Percentiles rank a stretch among this genome's conserved stretches.
These are phyloP conservation scores for Rhynchophorus ferrugineus DNA, from an alignment of 1,140 invertebrate genomes.

Conservation along the genomic window DNA sequence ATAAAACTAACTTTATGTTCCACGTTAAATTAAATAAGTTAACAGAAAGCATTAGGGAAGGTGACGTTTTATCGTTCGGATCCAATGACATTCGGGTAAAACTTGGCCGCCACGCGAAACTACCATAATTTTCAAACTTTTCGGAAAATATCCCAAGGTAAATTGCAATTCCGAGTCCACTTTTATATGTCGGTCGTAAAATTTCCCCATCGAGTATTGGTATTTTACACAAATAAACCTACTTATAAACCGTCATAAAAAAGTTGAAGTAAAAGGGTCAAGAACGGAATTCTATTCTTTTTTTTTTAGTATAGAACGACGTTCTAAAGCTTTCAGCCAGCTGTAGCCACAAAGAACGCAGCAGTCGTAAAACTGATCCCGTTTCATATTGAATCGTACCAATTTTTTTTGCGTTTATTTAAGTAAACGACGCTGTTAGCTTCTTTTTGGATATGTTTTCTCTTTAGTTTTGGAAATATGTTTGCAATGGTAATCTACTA, in stretches of 20 bases:
- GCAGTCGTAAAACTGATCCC: neutral
- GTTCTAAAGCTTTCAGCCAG: neutral
- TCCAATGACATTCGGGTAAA: too few species aligned
- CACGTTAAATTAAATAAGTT: too few species aligned
- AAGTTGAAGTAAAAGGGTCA: conserved; percentile 6
- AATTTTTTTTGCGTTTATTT: too few species aligned
- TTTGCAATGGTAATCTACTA: too few species aligned
- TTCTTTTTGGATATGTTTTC: too few species aligned
- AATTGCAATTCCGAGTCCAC: neutral
- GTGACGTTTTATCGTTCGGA: too few species aligned
- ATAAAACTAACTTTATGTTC: too few species aligned
- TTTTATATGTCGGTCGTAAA: conserved; percentile 4
- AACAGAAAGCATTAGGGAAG: too few species aligned
- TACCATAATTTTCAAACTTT: neutral
- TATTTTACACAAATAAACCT: conserved; percentile 11
- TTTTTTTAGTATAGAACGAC: neutral
- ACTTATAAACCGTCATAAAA: conserved; percentile 12
- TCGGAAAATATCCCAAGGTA: neutral
- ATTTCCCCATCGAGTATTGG: conserved; percentile 6
- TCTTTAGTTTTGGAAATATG: too few species aligned
- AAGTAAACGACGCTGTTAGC: too few species aligned
- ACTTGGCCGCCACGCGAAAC: too few species aligned
- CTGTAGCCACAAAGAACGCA: neutral
- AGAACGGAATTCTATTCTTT: conserved; percentile 14
- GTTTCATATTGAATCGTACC: neutral